Evolutionary conservation across 2,888 invertebrate species (phyloP), one percentile per base, ranked within the genome.

Genomic region (Scrobipalpa costella): DNA sequence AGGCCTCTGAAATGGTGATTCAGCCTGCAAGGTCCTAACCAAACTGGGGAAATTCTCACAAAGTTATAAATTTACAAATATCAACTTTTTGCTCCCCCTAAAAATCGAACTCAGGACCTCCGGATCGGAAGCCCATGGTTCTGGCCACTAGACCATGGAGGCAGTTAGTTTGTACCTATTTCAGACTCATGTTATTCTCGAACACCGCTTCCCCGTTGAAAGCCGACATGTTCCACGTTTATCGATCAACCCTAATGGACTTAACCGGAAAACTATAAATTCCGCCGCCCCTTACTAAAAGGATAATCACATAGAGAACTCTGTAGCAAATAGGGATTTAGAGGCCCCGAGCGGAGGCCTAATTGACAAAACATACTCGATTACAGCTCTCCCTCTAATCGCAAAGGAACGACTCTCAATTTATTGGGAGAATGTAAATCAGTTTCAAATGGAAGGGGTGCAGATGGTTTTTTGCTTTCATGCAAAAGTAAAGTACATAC

Each of bases 281-380:
- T 84, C 74, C 71, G 68, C 71, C 75, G 78, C 79, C 85, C 85
- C 84, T 79, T 82, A 80, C 83, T 85, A 84, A 87, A 83, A 83
- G 85, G 85, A 86, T 86, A 86, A 88, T 88, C 86, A 83, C 81
- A 81, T 78, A 81, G 83, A 80, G 84, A 81, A 81, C 78, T 81
- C 79, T 73, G 76, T 70, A 76, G 79, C 78, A 83, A 87, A 88
- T 86, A 84, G 83, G 83, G 83, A 87, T 86, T 83, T 84, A 88
- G 81, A 78, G 80, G 78, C 84, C 85, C 80, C 69, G 73, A 72
- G 82, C 72, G 81, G 69, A 76, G 76, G 70, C 80, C 83, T 87
- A 87, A 88, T 88, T 88, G 85, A 86, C 85, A 86, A 85, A 83
- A 85, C 84, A 84, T 80, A 83, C 83, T 83, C 77, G 79, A 82